Evolutionary conservation across 2,113 vertebrate genomes (phyloP).

Genomic region (Pleuronectes platessa): DNA sequence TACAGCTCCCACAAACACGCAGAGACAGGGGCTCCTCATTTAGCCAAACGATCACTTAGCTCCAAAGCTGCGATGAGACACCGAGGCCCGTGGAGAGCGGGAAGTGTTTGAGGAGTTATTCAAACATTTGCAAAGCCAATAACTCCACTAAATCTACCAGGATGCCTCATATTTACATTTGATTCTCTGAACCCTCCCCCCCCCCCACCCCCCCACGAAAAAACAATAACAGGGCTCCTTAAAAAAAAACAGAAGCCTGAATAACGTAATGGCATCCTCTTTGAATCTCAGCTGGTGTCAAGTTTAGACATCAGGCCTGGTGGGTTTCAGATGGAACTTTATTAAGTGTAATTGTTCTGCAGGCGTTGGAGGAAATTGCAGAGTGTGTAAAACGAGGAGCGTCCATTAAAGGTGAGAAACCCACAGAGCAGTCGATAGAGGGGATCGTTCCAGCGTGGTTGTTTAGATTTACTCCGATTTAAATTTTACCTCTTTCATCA

Average conservation of each 20-base stretch:
- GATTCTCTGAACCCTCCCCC: conserved; percentile 53
- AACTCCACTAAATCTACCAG: conserved; percentile 96
- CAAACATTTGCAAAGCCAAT: conserved; percentile 98
- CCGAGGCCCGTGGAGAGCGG: conserved; percentile 90
- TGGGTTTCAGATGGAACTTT: conserved; percentile 62
- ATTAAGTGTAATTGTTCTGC: conserved; percentile 64
- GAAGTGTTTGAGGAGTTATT: conserved; percentile 95
- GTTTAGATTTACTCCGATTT: conserved; percentile 36
- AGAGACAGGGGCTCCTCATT: conserved; percentile 91
- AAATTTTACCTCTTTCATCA: background rate
- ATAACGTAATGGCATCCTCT: conserved; percentile 62
- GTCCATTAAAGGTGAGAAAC: conserved; percentile 31
- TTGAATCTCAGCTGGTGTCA: conserved; percentile 60
- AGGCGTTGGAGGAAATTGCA: conserved; percentile 36
- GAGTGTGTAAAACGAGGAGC: conserved; percentile 9
- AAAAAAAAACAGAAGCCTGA: conserved; percentile 21
- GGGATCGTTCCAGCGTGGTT: conserved; percentile 6
- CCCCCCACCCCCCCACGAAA: background rate
- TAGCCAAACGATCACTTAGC: conserved; percentile 95
- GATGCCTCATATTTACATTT: conserved; percentile 82
- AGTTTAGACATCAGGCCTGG: conserved; percentile 48
- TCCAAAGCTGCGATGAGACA: conserved; percentile 90
- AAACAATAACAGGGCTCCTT: conserved; percentile 55
- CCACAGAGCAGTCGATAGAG: conserved; percentile 23
- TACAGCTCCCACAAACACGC: conserved; percentile 91